Conservation (phyloP, 2,888 invertebrate species). For the Drosophila stalkeri region DNA sequence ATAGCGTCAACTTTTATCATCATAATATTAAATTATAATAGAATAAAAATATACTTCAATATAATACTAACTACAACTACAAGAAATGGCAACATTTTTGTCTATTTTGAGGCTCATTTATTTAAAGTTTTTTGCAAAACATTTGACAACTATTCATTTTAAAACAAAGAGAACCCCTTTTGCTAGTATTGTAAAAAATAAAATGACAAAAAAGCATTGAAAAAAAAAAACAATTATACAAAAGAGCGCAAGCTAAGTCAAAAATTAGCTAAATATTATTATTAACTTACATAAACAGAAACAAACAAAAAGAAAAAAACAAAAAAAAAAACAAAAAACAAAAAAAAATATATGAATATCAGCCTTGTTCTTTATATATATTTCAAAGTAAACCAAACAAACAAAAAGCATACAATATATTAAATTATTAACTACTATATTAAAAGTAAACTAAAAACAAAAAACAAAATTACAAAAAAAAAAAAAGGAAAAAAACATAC, state of each 20-base stretch:
- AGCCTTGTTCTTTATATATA: slow-evolving; percentile 83
- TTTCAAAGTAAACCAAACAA: slow-evolving; percentile 63
- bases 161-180: slow-evolving; percentile 50
- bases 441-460: slow-evolving; percentile 65
- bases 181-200: slow-evolving; percentile 74
- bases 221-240: slow-evolving; percentile 55
- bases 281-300: slow-evolving; percentile 67
- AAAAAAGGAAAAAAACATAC: slow-evolving; percentile 59
- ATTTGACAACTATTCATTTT: slow-evolving; percentile 58
- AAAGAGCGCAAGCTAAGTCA: slow-evolving; percentile 54
- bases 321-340: slow-evolving; percentile 30
- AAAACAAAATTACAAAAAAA: slow-evolving; percentile 54
- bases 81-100: slow-evolving; percentile 63
- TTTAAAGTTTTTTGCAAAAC: slow-evolving; percentile 63
- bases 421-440: slow-evolving; percentile 77
- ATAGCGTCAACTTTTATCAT: slow-evolving; percentile 60
- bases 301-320: slow-evolving; percentile 50
- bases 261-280: slow-evolving; percentile 76
- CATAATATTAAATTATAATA: slow-evolving; percentile 38
- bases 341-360: slow-evolving; percentile 73
- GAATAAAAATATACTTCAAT: slow-evolving; percentile 42
- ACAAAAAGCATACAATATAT: slow-evolving; percentile 69
- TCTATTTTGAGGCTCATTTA: slow-evolving; percentile 78
- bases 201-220: slow-evolving; percentile 23
- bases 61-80: slow-evolving; percentile 40